Evolutionary conservation across 2,797 vertebrate genomes (phyloP).

Genomic region (Diplodus puntazzo): DNA sequence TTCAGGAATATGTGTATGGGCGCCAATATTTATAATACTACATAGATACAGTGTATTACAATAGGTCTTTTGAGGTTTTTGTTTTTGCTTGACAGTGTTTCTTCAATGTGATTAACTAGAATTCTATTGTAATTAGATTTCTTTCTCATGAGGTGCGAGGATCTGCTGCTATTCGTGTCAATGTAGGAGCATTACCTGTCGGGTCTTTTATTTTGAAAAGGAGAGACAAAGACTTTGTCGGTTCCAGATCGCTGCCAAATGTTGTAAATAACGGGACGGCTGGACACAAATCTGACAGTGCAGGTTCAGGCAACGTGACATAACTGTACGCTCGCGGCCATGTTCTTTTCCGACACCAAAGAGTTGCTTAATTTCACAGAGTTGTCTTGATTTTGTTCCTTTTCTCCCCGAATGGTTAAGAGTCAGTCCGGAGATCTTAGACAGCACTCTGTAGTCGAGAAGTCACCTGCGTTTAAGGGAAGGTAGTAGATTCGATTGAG

Average conservation of each 20-base stretch:
- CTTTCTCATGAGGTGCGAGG: slow-evolving; percentile 82
- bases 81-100: slow-evolving; percentile 80
- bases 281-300: slow-evolving; percentile 91
- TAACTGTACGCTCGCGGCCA: slow-evolving; percentile 62
- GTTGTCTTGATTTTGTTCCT: slow-evolving; percentile 71
- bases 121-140: slow-evolving; percentile 65
- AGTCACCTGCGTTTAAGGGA: slow-evolving; percentile 34
- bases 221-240: slow-evolving; percentile 67
- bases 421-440: slow-evolving; percentile 32
- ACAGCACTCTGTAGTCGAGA: slow-evolving; percentile 17
- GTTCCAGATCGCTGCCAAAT: slow-evolving; percentile 87
- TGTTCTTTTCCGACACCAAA: slow-evolving; percentile 84
- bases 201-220: slow-evolving; percentile 66
- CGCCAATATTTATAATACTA: slow-evolving; percentile 73
- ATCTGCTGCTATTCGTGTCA: slow-evolving; percentile 89
- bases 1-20: slow-evolving; percentile 82
- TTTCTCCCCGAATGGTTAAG: slow-evolving; percentile 34
- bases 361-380: slow-evolving; percentile 80
- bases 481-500: slow-evolving; percentile 31
- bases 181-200: slow-evolving; percentile 80
- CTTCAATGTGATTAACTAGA: slow-evolving; percentile 66
- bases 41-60: slow-evolving; percentile 80
- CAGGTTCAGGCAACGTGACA: slow-evolving; percentile 69
- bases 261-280: slow-evolving; percentile 86
- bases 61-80: slow-evolving; percentile 72